A percentile compares a stretch with the other conserved stretches of the same genome.
Evolutionary conservation across 2,888 invertebrate species (phyloP).

Genomic region (Ochropacha duplaris): DNA sequence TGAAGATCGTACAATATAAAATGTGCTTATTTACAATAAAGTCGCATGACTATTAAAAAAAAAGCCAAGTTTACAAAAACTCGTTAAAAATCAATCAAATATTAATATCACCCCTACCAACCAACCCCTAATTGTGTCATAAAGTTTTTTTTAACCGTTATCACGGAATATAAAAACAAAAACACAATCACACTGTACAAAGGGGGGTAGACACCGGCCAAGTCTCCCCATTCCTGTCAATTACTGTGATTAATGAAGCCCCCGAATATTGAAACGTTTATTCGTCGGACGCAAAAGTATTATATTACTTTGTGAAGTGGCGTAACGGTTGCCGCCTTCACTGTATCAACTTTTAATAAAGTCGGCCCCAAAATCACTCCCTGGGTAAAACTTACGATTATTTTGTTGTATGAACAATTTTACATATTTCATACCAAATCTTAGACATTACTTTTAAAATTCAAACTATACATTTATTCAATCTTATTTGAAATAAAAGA

Average conservation of each 20-base stretch:
- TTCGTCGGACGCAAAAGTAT: constrained; percentile 73
- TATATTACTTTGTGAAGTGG: constrained; percentile 67
- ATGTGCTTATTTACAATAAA: not conserved
- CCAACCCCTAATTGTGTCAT: constrained; percentile 24
- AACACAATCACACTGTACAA: constrained; percentile 30
- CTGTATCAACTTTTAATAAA: constrained; percentile 72
- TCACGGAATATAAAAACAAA: constrained; percentile 55
- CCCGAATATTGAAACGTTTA: constrained; percentile 80
- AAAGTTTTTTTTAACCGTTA: constrained; percentile 44
- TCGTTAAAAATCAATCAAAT: constrained; percentile 5
- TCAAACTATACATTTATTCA: not conserved
- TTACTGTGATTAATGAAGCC: constrained; percentile 80
- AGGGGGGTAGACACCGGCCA: constrained; percentile 49
- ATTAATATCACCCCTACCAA: not conserved
- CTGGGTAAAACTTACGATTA: constrained; percentile 18
- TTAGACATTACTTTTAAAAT: not conserved
- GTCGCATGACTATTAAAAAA: not conserved
- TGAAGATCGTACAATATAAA: not conserved
- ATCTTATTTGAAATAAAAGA: not conserved
- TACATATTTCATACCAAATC: not conserved
- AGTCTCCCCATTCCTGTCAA: constrained; percentile 74
- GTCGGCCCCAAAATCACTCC: constrained; percentile 44
- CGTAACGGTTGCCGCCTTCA: constrained; percentile 35
- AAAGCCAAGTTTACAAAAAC: not conserved
- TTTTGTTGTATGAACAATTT: constrained; percentile 10